phyloP scores from a whole-genome alignment of 2,888 invertebrate species.

The Macaria notata region DNA sequence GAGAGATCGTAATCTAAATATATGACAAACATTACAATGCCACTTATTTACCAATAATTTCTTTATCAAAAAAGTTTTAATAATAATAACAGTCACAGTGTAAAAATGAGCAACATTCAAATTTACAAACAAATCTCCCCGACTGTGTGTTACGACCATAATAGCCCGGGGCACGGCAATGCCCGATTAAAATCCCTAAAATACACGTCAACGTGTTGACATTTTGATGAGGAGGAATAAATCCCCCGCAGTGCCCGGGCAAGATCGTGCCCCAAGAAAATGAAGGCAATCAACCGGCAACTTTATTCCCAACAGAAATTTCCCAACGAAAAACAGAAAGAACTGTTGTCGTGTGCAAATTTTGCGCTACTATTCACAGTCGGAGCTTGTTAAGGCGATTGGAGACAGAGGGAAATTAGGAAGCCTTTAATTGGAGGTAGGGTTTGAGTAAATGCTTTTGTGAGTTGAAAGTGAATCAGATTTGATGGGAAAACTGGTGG shows the following conservation, averaged over 20 bases:
- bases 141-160: no score
- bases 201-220: conserved; percentile 80
- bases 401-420: conserved; percentile 34
- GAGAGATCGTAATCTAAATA: no score
- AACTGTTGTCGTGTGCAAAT: conserved; percentile 50
- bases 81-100: no score
- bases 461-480: neutral
- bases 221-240: conserved; percentile 79
- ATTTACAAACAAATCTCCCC: no score
- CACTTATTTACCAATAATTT: no score
- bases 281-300: conserved; percentile 69
- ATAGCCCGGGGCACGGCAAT: conserved; percentile 43
- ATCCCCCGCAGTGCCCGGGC: conserved; percentile 42
- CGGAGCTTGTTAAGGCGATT: conserved; percentile 31
- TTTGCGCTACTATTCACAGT: conserved; percentile 38
- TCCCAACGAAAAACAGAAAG: conserved; percentile 13
- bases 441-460: neutral
- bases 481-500: no score
- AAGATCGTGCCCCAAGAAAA: conserved; percentile 71
- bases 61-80: no score
- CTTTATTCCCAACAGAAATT: conserved; percentile 39
- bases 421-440: conserved; percentile 4
- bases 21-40: no score
- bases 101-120: no score
- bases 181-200: conserved; percentile 76